Percentiles rank a stretch among this genome's conserved stretches.
phyloP scores from a whole-genome alignment of 2,113 vertebrate species.

The Petrocephalus zakoni region DNA sequence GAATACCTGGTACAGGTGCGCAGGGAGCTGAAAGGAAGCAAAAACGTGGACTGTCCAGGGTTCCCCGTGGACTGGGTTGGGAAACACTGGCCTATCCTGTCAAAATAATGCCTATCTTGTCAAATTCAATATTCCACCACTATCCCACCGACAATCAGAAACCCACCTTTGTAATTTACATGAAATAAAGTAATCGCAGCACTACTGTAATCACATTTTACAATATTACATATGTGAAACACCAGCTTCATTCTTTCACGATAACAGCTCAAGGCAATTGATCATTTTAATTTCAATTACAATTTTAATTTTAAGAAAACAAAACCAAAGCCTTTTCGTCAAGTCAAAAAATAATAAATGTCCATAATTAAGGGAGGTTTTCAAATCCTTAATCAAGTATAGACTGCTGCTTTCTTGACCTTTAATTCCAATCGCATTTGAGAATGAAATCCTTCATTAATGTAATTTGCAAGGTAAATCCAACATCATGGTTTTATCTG shows the following conservation, averaged over 20 bases:
- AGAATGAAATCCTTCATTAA: background rate
- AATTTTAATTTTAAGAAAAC: background rate
- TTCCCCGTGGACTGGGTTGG: too few species aligned
- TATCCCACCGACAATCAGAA: too few species aligned
- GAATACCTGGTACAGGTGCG: too few species aligned
- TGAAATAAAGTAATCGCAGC: too few species aligned
- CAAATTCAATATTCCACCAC: too few species aligned
- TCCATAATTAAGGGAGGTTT: background rate
- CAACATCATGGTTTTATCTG: background rate
- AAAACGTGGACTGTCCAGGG: too few species aligned
- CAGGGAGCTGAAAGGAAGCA: too few species aligned
- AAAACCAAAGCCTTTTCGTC: background rate
- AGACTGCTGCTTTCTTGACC: background rate
- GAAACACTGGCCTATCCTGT: too few species aligned
- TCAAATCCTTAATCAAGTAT: background rate
- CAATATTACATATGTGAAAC: background rate
- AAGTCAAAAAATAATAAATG: background rate
- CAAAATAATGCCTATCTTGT: too few species aligned
- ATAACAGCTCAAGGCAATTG: background rate
- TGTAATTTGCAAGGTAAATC: background rate
- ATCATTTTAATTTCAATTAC: background rate
- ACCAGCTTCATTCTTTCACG: background rate
- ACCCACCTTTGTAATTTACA: too few species aligned
- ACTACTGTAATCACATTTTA: background rate
- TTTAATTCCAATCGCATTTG: background rate